Conservation (phyloP, 2,113 vertebrate genomes). For the Eonycteris spelaea region DNA sequence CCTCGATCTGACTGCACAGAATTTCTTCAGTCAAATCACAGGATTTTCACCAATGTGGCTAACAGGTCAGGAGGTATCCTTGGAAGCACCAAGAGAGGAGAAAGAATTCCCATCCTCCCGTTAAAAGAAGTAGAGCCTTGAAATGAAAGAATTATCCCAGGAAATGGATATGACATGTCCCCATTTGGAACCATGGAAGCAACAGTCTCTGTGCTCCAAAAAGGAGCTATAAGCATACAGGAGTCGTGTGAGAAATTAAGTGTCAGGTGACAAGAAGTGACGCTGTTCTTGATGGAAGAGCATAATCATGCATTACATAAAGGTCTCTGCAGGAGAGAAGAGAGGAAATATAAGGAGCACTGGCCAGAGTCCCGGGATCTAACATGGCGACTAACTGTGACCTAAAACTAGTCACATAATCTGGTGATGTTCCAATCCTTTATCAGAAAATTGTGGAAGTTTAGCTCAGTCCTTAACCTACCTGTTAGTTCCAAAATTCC, state of each 20-base stretch:
- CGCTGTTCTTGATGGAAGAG: neutral
- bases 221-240: neutral
- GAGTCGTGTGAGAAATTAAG: neutral
- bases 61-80: too few species aligned
- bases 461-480: neutral
- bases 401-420: rapidly evolving
- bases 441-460: neutral
- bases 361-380: neutral
- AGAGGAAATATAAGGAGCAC: neutral
- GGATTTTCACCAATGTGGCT: too few species aligned
- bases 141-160: too few species aligned
- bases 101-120: too few species aligned
- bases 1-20: too few species aligned
- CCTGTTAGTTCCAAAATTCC: neutral
- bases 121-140: too few species aligned
- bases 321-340: neutral
- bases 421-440: neutral
- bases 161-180: too few species aligned
- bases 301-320: rapidly evolving
- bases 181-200: too few species aligned
- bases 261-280: neutral
- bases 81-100: too few species aligned
- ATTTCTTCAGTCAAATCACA: too few species aligned
- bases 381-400: neutral
- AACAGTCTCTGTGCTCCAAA: neutral